Base-by-base conservation (phyloP, 2,888 invertebrate genomes). In the Margaritifera margaritifera region DNA sequence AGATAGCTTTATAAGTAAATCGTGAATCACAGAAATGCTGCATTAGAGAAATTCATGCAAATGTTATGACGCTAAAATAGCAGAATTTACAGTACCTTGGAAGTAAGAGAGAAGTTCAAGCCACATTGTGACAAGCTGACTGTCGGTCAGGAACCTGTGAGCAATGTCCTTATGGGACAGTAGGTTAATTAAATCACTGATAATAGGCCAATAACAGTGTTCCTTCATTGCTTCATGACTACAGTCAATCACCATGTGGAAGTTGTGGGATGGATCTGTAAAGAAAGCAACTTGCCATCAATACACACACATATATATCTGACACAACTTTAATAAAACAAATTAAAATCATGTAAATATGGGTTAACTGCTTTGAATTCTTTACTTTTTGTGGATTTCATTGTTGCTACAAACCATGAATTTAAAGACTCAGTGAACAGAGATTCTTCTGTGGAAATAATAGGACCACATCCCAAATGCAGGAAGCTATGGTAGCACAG, bases 201-300 rank as follows among this genome's bases (percentile, higher is more conserved):
- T 97, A 11, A 98, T 92, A 1, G 98, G 98, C 98, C 98, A 99
- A 90, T 98, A 98, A 90, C 97, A 97, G 89, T 99, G 98, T 87
- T 98, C 96, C 91, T 96, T 97, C 96, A 99, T 97, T 27, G 97
- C 95, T 71, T 94, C 93, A 78, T 94, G 93, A 20, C 94, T 95
- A 89, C 98, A 98, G 89, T 98, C 96, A 62, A 98, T 97, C 27
- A 98, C 97, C 85, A 93, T 94, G 90, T 97, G 97, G 84, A 94
- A 94, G 89, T 96, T 96, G 85, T 76, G 72, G 31, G 81, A 80
- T 6, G 82, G 74, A 72, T 81, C 81, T 81, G 71, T 31, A 74
- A 73, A 55, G 24, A 60, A 68, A 25, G 52, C 15, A 62, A 62
- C 11, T 15, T 2, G 15, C 3, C 42, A 42, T 42, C 42, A 11